Conservation (phyloP, 2,113 vertebrate species). For the Callaeas wilsoni region DNA sequence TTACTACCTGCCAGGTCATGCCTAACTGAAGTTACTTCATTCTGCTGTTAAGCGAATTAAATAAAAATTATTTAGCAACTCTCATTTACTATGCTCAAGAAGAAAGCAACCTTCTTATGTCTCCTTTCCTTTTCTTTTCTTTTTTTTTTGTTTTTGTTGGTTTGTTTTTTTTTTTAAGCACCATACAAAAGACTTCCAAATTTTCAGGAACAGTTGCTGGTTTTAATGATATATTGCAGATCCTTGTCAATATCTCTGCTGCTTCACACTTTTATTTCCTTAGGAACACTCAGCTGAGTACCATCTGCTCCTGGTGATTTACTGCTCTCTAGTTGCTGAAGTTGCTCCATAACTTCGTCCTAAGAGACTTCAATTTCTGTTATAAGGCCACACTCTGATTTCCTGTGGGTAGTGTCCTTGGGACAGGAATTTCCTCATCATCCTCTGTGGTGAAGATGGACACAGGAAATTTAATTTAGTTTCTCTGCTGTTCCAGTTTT, state of each 20-base stretch:
- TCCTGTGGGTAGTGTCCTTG: slow-evolving; percentile 58
- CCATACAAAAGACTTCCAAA: slow-evolving; percentile 49
- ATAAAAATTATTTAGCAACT: not conserved
- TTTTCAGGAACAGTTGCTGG: slow-evolving; percentile 63
- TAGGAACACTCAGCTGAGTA: slow-evolving; percentile 69
- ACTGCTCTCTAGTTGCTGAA: slow-evolving; percentile 61
- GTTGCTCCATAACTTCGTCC: slow-evolving; percentile 63
- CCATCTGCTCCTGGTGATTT: slow-evolving; percentile 75
- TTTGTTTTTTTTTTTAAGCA: not conserved
- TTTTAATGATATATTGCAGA: slow-evolving; percentile 62
- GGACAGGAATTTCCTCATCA: slow-evolving; percentile 26
- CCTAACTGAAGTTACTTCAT: not conserved
- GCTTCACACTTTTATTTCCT: slow-evolving; percentile 75
- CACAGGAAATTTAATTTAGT: not conserved
- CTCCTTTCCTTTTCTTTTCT: no score
- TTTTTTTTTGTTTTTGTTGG: not conserved
- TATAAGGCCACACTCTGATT: slow-evolving; percentile 43
- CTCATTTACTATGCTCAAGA: not conserved
- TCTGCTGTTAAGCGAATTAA: not conserved
- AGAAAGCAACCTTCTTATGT: not conserved
- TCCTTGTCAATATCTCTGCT: slow-evolving; percentile 62
- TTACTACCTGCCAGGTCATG: not conserved
- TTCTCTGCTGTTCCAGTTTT: not conserved
- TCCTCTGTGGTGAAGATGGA: not conserved
- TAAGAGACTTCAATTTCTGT: slow-evolving; percentile 56